A percentile compares a stretch with the other conserved stretches of the same genome.
These are phyloP conservation scores for Ormyrus nitidulus DNA, from an alignment of 2,888 invertebrate genomes.

Conservation along the genomic window DNA sequence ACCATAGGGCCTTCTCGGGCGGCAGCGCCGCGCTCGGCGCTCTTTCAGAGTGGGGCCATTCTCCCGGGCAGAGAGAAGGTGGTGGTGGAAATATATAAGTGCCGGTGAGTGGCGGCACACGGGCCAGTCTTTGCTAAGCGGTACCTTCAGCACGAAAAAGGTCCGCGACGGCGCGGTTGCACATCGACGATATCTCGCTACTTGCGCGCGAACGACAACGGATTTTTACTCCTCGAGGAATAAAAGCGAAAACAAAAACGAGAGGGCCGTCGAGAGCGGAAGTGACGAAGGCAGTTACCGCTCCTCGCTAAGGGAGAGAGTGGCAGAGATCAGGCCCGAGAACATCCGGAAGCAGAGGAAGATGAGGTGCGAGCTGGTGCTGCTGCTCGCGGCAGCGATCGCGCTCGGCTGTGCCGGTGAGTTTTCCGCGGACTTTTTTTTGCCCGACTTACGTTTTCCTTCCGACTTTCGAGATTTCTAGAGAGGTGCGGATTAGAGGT, in stretches of 20 bases:
- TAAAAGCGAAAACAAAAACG: not conserved
- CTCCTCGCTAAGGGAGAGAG: not conserved
- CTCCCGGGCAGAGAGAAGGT: slow-evolving; percentile 47
- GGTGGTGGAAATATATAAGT: slow-evolving; percentile 74
- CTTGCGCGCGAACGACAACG: too few relatives aligned
- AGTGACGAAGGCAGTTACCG: slow-evolving; percentile 15
- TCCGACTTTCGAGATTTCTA: slow-evolving; percentile 1
- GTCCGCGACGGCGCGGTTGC: slow-evolving; percentile 61
- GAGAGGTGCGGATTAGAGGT: not conserved
- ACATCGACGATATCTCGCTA: not conserved
- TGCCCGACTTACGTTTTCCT: not conserved
- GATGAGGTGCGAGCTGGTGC: slow-evolving; percentile 71
- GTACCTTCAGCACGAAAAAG: slow-evolving; percentile 66
- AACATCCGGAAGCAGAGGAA: slow-evolving; percentile 35
- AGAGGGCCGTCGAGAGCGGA: not conserved
- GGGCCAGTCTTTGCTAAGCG: slow-evolving; percentile 73
- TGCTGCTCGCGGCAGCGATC: slow-evolving; percentile 68
- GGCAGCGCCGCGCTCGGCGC: not conserved
- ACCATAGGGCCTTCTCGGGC: not conserved
- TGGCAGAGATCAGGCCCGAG: slow-evolving; percentile 6
- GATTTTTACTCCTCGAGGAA: not conserved
- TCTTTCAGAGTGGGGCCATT: too few relatives aligned
- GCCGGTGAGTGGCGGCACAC: slow-evolving; percentile 67
- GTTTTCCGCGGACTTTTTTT: slow-evolving; percentile 57
- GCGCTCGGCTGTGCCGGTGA: slow-evolving; percentile 67